Evolutionary conservation across 1,140 invertebrate genomes (phyloP).

Genomic region (Littorina saxatilis): DNA sequence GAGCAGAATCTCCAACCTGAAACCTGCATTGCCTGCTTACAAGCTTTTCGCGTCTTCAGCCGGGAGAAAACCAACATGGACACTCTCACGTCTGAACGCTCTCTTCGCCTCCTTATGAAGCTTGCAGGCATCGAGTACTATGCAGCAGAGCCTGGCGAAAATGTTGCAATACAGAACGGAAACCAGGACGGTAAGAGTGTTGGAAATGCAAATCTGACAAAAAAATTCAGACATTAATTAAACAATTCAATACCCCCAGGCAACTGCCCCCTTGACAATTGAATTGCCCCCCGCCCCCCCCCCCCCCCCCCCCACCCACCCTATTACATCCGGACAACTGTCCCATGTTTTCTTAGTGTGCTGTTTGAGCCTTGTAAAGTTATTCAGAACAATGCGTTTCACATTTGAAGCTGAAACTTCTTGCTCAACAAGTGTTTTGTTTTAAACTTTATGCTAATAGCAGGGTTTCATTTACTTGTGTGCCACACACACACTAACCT

Average conservation of each 20-base stretch:
- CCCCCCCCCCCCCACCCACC: background rate
- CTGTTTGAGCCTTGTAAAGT: too few relatives aligned
- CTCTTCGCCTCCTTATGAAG: conserved; percentile 63
- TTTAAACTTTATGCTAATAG: too few relatives aligned
- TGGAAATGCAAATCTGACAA: background rate
- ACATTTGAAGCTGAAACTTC: background rate
- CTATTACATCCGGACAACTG: background rate
- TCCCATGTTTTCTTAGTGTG: background rate
- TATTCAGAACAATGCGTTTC: too few relatives aligned
- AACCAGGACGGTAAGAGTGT: conserved; percentile 59
- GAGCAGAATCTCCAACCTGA: conserved; percentile 52
- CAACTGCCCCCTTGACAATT: background rate
- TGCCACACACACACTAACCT: too few relatives aligned
- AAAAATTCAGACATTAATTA: background rate
- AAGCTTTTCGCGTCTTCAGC: conserved; percentile 71
- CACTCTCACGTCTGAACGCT: conserved; percentile 63
- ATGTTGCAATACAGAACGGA: conserved; percentile 61
- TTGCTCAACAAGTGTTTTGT: background rate
- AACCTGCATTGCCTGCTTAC: conserved; percentile 65
- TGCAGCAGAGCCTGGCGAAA: conserved; percentile 60
- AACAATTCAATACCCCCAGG: too few relatives aligned
- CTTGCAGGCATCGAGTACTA: conserved; percentile 69
- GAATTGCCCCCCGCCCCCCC: background rate
- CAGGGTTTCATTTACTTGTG: too few relatives aligned
- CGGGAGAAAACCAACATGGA: conserved; percentile 71